Percentiles rank a stretch among this genome's conserved stretches.
These are phyloP conservation scores for Tragelaphus buxtoni DNA, from an alignment of 2,113 vertebrate species.

Conservation along the genomic window DNA sequence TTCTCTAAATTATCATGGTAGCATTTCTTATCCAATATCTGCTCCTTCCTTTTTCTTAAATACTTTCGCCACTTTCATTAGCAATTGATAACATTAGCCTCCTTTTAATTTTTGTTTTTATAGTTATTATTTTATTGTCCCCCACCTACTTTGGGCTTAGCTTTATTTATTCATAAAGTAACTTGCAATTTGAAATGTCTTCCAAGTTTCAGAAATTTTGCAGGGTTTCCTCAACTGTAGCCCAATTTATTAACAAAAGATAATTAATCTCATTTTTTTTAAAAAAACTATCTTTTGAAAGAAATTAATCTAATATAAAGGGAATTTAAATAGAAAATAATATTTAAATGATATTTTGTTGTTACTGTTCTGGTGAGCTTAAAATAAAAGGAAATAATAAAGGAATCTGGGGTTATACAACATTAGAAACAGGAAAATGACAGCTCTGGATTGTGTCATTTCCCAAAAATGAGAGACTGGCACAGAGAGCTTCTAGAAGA, in stretches of 20 bases:
- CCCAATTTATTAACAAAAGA: conserved; percentile 22
- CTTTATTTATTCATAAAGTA: conserved; percentile 26
- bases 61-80: background rate
- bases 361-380: background rate
- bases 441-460: background rate
- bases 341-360: conserved; percentile 4
- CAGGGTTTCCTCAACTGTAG: background rate
- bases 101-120: background rate
- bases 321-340: conserved; percentile 41
- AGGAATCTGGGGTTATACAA: background rate
- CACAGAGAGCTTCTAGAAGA: conserved; percentile 22
- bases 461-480: conserved; percentile 3
- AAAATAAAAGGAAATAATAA: conserved; percentile 42
- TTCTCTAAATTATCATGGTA: background rate
- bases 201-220: conserved; percentile 18
- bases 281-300: conserved; percentile 19
- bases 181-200: conserved; percentile 43
- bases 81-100: background rate
- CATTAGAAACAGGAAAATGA: conserved; percentile 29
- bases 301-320: conserved; percentile 34
- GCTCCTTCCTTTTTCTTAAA: background rate
- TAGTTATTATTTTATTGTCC: background rate
- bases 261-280: background rate
- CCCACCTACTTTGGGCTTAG: background rate
- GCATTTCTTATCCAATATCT: conserved; percentile 36